Base-by-base conservation (phyloP, 2,888 invertebrate genomes). In the Zhuqinia jingwanae region DNA sequence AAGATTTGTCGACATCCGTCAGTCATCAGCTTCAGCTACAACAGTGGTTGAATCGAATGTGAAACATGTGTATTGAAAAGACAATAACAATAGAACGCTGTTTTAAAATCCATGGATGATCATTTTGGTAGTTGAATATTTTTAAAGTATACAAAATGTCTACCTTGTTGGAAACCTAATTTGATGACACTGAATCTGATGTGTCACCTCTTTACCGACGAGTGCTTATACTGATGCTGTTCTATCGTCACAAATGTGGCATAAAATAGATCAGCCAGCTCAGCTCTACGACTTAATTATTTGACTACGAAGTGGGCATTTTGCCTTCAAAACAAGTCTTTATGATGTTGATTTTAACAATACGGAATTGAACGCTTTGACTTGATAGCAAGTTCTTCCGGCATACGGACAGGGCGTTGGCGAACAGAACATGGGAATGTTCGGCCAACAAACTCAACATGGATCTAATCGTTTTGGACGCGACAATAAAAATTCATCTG, bases 391-490 rank as follows among this genome's bases (percentile, higher is more conserved):
- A 77, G 84, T 84, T 77, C 78, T 78, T 84, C 77, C 77, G 68
- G 68, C 84, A 20, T 84, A 78, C 68, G 84, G 78, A 65, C 77
- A 84, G 63, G 84, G 84, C 56, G 84, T 84, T 70, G 84, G 77
- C 77, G 77, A 84, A 68, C 78, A 77, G 25, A 83, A 83, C 83
- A 76, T 76, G 75, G 83, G 78, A 78, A 84, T 70, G 84, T 84
- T 84, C 63, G 84, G 78, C 70, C 78, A 65, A 70, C 78, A 68
- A 47, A 68, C 65, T 77, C 78, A 78, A 78, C 84, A 78, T 53
- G 84, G 84, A 84, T 78, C 77, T 68, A 84, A 84, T 84, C 77
- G 84, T 75, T 83, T 47, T 56, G 83, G 84, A 78, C 77, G 84
- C 77, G 84, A 84, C 65, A 53, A 53, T 77, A 84, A 68, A 56